phyloP scores from a whole-genome alignment of 2,113 vertebrate species.

The Phalacrocorax carbo region DNA sequence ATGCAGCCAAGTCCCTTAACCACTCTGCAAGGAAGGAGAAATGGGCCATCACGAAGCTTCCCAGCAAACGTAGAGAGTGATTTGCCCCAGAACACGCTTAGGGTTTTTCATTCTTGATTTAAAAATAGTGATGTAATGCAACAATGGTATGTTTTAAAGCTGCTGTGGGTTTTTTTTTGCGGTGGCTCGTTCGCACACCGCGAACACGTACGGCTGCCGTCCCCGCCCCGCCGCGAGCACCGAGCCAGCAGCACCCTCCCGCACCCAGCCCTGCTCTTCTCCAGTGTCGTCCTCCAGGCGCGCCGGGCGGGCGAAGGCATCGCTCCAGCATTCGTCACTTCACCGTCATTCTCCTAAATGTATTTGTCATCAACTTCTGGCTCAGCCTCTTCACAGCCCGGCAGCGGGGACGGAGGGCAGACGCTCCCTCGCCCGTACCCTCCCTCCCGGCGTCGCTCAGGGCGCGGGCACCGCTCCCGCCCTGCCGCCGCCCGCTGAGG shows the following conservation, averaged over 20 bases:
- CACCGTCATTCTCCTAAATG: fast-evolving
- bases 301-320: fast-evolving
- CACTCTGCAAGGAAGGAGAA: background rate
- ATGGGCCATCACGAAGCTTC: fast-evolving
- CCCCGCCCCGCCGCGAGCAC: fast-evolving
- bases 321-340: fast-evolving
- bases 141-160: background rate
- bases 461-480: too few species aligned
- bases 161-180: background rate
- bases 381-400: background rate
- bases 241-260: background rate
- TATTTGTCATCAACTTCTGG: fast-evolving
- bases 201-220: background rate
- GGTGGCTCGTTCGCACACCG: too few species aligned
- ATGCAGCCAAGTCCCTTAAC: background rate
- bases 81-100: fast-evolving
- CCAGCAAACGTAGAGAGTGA: fast-evolving
- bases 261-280: background rate
- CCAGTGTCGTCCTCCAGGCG: too few species aligned
- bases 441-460: too few species aligned
- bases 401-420: background rate
- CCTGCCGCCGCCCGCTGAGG: too few species aligned
- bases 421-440: fast-evolving
- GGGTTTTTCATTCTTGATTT: too few species aligned
- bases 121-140: fast-evolving